Evolutionary conservation across 2,888 invertebrate species (phyloP).

Genomic region (Silvanus unidentatus): DNA sequence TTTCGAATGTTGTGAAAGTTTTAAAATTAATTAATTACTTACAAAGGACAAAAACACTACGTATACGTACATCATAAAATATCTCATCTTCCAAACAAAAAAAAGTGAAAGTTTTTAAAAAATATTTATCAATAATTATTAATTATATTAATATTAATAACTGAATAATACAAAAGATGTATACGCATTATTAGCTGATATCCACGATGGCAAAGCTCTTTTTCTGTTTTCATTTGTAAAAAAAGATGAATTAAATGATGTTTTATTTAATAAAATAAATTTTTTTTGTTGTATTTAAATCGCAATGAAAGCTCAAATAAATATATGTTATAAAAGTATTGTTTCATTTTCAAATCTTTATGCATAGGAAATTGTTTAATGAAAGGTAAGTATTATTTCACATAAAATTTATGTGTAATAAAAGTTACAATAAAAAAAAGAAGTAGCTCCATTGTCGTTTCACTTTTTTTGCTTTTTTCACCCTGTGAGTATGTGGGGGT

Average conservation of each 20-base stretch:
- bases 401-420: too few species aligned
- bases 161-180: constrained; percentile 64
- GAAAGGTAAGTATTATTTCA: too few species aligned
- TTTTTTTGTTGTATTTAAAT: constrained; percentile 80
- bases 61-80: constrained; percentile 69
- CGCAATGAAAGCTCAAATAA: constrained; percentile 83
- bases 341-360: constrained; percentile 12
- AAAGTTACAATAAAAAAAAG: too few species aligned
- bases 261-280: constrained; percentile 55
- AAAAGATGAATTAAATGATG: background rate
- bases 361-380: too few species aligned
- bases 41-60: constrained; percentile 48
- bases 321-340: constrained; percentile 70
- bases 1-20: constrained; percentile 25
- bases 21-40: constrained; percentile 18
- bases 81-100: constrained; percentile 54
- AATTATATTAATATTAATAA: constrained; percentile 46
- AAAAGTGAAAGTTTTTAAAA: constrained; percentile 42
- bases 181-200: constrained; percentile 62
- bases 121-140: constrained; percentile 49
- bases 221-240: constrained; percentile 55
- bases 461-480: too few species aligned
- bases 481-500: too few species aligned
- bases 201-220: constrained; percentile 61
- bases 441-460: too few species aligned